Base-by-base conservation (phyloP, 2,888 invertebrate species). In the Operophtera brumata region DNA sequence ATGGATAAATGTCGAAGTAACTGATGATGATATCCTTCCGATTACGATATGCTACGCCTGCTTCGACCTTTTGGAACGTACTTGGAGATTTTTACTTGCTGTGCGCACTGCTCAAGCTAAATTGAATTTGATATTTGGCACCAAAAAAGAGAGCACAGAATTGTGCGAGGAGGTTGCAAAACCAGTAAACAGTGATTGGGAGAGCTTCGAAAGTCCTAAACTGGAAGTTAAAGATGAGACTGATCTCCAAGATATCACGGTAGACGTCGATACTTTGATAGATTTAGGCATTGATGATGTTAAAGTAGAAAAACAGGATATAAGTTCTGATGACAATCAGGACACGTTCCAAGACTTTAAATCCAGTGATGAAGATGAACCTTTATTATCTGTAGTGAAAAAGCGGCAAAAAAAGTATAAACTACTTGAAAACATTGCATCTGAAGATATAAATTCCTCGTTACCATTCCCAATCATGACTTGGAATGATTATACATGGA, bases 1-100 rank as follows among this genome's bases (percentile, higher is more conserved):
- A 2, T 89, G 87, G 87, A 86, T 90, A 63, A 90, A 89, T 63
- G 74, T 90, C 36, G 82, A 88, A 65, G 66, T 86, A 64, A 70
- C 78, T 25, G 40, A 69, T 6, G 59, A 72, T 8, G 73, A 71
- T 61, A 53, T 54, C 6, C 75, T 89, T 14, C 90, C 90, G 3
- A 83, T 75, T 12, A 77, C 82, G 1, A 87, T 89, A 57, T 90
- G 90, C 61, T 90, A 81, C 61, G 77, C 87, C 2, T 90, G 90
- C 62, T 89, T 86, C 66, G 89, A 88, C 59, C 67, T 77, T 43
- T 63, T 90, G 50, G 88, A 89, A 66, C 81, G 84, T 58, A 87
- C 89, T 1, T 90, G 86, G 83, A 61, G 71, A 7, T 90, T 90
- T 58, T 64, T 90, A 8, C 79, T 85, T 56, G 82, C 78, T 14